Evolutionary conservation across 2,888 invertebrate species (phyloP).

Genomic region (Pandemis corylana): DNA sequence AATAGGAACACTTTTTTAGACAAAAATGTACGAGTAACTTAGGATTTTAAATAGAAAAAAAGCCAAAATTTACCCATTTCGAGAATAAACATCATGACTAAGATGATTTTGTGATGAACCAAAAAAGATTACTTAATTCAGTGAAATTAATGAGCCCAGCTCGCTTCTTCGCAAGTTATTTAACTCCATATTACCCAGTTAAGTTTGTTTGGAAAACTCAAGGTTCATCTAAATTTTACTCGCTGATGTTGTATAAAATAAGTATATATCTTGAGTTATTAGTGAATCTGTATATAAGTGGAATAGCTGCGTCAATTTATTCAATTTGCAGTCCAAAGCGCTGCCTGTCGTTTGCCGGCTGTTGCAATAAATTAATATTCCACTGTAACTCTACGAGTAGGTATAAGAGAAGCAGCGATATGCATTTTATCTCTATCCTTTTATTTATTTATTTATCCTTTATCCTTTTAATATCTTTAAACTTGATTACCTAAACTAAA

Average conservation of each 20-base stretch:
- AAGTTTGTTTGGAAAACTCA: conserved; percentile 20
- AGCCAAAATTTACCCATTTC: no score
- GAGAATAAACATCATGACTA: not conserved
- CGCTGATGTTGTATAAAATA: not conserved
- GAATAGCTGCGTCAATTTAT: conserved; percentile 2
- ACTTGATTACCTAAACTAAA: not conserved
- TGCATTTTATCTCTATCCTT: not conserved
- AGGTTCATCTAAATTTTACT: conserved; percentile 14
- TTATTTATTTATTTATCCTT: no score
- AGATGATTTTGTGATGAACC: conserved; percentile 17
- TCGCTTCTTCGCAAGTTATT: conserved; percentile 15
- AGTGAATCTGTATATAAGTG: not conserved
- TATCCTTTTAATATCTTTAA: not conserved
- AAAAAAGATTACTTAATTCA: conserved; percentile 11
- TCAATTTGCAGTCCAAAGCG: conserved; percentile 6
- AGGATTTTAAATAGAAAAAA: no score
- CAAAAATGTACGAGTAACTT: no score
- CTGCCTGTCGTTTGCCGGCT: not conserved
- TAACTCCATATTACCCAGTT: conserved; percentile 26
- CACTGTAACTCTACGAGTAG: not conserved
- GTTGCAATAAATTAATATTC: conserved; percentile 19
- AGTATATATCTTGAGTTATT: conserved; percentile 4
- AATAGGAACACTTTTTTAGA: no score
- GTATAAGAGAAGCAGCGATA: not conserved
- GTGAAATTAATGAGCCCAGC: conserved; percentile 17